Evolutionary conservation across 2,888 invertebrate species (phyloP).

Genomic region (Chrysina gloriosa): DNA sequence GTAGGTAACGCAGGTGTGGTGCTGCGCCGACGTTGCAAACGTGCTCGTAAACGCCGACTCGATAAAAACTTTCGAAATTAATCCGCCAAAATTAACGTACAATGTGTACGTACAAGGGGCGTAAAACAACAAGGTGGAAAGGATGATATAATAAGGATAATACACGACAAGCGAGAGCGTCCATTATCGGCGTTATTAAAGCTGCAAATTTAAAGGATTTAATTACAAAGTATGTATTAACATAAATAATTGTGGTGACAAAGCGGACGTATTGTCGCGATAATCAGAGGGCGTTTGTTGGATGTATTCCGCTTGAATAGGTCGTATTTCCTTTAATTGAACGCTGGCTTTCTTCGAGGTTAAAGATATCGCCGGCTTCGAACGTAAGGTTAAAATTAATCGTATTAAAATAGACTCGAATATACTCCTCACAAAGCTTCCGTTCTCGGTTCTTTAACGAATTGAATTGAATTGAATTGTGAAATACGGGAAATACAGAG

Average conservation of each 20-base stretch:
- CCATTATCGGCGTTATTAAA: not conserved
- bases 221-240: not conserved
- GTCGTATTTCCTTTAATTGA: conserved; percentile 14
- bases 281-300: not conserved
- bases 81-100: conserved; percentile 7
- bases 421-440: not conserved
- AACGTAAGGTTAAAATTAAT: conserved; percentile 27
- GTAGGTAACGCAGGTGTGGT: conserved; percentile 2
- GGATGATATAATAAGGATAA: not conserved
- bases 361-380: conserved; percentile 16
- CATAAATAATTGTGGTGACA: not conserved
- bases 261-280: not conserved
- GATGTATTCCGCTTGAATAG: not conserved
- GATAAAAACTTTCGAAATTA: conserved; percentile 13
- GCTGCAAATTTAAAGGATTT: not conserved
- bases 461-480: not conserved
- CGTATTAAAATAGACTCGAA: conserved; percentile 29
- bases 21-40: not conserved
- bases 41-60: not conserved
- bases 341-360: conserved; percentile 6
- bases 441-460: not conserved
- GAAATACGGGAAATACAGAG: not conserved
- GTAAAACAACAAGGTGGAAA: not conserved
- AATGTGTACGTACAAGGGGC: not conserved
- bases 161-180: not conserved